Conservation (phyloP, 2,888 invertebrate genomes). For the Cryptus armator region DNA sequence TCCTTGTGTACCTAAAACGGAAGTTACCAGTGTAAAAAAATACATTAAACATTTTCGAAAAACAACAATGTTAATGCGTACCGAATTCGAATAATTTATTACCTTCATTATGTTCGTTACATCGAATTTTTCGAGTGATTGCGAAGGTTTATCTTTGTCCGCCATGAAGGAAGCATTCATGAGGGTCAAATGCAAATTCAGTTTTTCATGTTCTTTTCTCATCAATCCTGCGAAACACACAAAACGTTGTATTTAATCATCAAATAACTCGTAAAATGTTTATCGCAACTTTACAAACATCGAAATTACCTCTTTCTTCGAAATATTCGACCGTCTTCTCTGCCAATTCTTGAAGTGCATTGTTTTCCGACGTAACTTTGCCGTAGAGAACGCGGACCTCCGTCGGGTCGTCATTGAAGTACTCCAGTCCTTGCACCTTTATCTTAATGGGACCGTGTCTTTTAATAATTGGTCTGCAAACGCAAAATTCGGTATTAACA, state of each 20-base stretch:
- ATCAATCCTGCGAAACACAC: constrained; percentile 86
- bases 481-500: constrained; percentile 31
- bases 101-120: constrained; percentile 89
- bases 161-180: constrained; percentile 90
- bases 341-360: constrained; percentile 88
- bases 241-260: not conserved
- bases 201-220: constrained; percentile 86
- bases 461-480: constrained; percentile 84
- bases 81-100: constrained; percentile 37
- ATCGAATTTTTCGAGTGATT: constrained; percentile 87
- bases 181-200: constrained; percentile 95
- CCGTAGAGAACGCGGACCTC: constrained; percentile 93
- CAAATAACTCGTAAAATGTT: constrained; percentile 25
- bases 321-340: constrained; percentile 88
- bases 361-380: constrained; percentile 86
- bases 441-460: constrained; percentile 87
- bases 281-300: constrained; percentile 47
- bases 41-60: not conserved
- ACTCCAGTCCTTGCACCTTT: constrained; percentile 90
- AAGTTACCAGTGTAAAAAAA: not conserved
- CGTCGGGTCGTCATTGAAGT: constrained; percentile 96
- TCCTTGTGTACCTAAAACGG: constrained; percentile 86
- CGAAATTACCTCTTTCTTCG: constrained; percentile 87
- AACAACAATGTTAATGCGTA: not conserved
- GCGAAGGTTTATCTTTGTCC: constrained; percentile 78